A percentile compares a stretch with the other conserved stretches of the same genome.
phyloP scores from a whole-genome alignment of 2,888 invertebrate species.

The Pammene aurita region DNA sequence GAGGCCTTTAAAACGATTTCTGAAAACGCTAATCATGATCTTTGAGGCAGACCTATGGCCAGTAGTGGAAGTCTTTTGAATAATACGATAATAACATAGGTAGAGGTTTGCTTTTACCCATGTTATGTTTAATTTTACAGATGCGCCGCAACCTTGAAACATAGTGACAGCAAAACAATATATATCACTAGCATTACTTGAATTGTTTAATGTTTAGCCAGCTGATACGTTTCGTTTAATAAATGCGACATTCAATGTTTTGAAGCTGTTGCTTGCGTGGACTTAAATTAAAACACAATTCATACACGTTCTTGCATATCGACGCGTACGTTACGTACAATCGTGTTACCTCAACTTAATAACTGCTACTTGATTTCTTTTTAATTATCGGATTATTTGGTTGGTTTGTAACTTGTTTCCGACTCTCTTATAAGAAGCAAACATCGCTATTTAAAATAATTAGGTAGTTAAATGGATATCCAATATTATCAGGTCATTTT shows the following conservation, averaged over 20 bases:
- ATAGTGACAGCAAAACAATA: conserved; percentile 51
- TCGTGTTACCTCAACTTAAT: conserved; percentile 15
- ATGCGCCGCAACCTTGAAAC: conserved; percentile 48
- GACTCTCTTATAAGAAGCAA: background rate
- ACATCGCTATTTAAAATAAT: too few relatives aligned
- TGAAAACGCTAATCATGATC: too few relatives aligned
- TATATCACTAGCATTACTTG: conserved; percentile 57
- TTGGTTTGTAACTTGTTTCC: background rate
- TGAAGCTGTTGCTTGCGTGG: conserved; percentile 59
- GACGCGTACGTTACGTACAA: conserved; percentile 23
- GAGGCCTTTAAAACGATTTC: too few relatives aligned
- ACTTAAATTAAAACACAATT: conserved; percentile 58
- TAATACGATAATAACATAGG: background rate
- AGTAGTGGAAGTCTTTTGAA: background rate
- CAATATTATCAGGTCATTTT: too few relatives aligned
- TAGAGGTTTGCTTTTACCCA: background rate
- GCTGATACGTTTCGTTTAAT: conserved; percentile 58
- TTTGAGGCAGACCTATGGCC: too few relatives aligned
- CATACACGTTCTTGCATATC: conserved; percentile 51
- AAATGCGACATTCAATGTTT: conserved; percentile 52
- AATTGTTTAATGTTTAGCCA: conserved; percentile 71
- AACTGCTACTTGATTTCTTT: conserved; percentile 8
- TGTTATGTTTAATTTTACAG: conserved; percentile 17
- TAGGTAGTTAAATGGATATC: too few relatives aligned
- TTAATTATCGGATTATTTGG: conserved; percentile 3